Conservation (phyloP, 2,888 invertebrate genomes). For the Heliconius ethilla region DNA sequence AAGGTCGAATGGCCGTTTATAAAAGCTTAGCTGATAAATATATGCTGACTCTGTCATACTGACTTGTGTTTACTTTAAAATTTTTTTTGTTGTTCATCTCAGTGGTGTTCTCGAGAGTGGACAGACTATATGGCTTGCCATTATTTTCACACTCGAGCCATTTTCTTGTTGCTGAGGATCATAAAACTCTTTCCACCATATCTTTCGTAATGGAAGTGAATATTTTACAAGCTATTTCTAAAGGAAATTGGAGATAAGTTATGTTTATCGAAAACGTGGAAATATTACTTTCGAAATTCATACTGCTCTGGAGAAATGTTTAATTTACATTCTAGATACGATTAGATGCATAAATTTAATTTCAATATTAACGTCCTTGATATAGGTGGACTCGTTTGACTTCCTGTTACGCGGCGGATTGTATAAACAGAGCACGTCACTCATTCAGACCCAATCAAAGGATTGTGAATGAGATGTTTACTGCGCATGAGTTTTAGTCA, state of each 20-base stretch:
- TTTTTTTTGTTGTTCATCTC: slow-evolving; percentile 21
- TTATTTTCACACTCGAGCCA: slow-evolving; percentile 33
- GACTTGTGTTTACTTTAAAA: slow-evolving; percentile 25
- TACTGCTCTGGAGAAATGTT: slow-evolving; percentile 38
- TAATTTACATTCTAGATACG: slow-evolving; percentile 35
- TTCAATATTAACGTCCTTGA: slow-evolving; percentile 74
- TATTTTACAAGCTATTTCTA: neutral
- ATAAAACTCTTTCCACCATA: slow-evolving; percentile 9
- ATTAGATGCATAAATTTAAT: slow-evolving; percentile 57
- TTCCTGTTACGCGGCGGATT: slow-evolving; percentile 75
- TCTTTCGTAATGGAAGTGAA: slow-evolving; percentile 10
- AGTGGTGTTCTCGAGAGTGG: slow-evolving; percentile 23
- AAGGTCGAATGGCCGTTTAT: slow-evolving; percentile 62
- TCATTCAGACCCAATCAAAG: slow-evolving; percentile 79
- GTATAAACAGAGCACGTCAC: slow-evolving; percentile 77
- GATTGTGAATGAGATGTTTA: slow-evolving; percentile 79
- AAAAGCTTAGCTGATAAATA: slow-evolving; percentile 28
- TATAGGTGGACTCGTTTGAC: slow-evolving; percentile 73
- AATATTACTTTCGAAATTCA: slow-evolving; percentile 39
- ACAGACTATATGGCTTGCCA: slow-evolving; percentile 28
- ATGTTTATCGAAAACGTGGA: slow-evolving; percentile 4
- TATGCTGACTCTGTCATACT: slow-evolving; percentile 18
- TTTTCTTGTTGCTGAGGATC: neutral
- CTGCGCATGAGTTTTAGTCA: slow-evolving; percentile 58
- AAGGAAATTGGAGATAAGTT: neutral